Evolutionary conservation across 2,888 invertebrate genomes (phyloP).

Genomic region (Notodonta dromedarius): DNA sequence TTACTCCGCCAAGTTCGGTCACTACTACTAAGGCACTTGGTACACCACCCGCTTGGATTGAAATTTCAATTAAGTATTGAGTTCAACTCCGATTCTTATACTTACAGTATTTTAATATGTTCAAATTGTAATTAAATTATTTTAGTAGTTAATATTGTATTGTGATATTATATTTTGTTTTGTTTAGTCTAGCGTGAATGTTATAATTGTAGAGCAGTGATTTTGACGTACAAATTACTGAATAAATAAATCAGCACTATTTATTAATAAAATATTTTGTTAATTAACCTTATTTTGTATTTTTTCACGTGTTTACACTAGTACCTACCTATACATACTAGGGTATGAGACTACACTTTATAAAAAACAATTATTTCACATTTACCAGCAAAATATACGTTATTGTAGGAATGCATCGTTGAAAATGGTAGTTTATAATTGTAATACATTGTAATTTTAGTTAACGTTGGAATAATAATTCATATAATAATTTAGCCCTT

Average conservation of each 20-base stretch:
- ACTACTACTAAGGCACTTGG: too few species aligned
- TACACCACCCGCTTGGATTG: too few species aligned
- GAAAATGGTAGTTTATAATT: too few species aligned
- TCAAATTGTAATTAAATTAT: neutral
- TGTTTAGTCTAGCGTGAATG: neutral
- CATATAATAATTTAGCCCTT: too few species aligned
- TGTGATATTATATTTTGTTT: neutral
- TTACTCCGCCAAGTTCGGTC: too few species aligned
- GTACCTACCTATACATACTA: too few species aligned
- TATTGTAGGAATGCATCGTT: too few species aligned
- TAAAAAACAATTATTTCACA: too few species aligned
- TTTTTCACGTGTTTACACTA: neutral
- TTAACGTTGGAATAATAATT: too few species aligned
- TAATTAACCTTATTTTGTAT: slow-evolving; percentile 8
- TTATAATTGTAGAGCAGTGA: neutral
- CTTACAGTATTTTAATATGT: neutral
- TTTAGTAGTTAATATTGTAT: neutral
- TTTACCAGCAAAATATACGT: too few species aligned
- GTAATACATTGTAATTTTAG: too few species aligned
- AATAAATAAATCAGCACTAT: neutral
- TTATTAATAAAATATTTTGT: slow-evolving; percentile 4
- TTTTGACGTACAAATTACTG: neutral
- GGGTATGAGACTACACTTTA: too few species aligned
- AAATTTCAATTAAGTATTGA: neutral
- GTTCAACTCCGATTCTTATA: neutral